Conservation (phyloP, 1,140 invertebrate genomes). For the Drepana arcuata region DNA sequence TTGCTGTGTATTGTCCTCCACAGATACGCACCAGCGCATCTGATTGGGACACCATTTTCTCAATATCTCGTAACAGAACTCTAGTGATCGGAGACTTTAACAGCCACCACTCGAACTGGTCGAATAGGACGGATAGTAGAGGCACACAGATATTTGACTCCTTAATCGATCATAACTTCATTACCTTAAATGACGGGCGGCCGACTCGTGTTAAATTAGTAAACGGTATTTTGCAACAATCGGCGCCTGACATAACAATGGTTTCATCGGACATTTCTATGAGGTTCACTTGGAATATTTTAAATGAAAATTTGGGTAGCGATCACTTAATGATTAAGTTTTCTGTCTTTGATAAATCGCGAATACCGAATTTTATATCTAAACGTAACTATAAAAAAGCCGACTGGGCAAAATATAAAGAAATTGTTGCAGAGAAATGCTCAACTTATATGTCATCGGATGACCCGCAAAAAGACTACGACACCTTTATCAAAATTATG, state of each 20-base stretch:
- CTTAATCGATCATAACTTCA: slow-evolving; percentile 1
- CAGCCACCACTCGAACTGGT: slow-evolving; percentile 6
- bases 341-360: background rate
- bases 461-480: slow-evolving; percentile 2
- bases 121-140: slow-evolving; percentile 5
- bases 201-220: slow-evolving; percentile 7
- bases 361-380: background rate
- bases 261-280: slow-evolving; percentile 2
- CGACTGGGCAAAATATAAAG: slow-evolving; percentile 1
- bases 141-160: slow-evolving; percentile 4
- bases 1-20: slow-evolving; percentile 11
- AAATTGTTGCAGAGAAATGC: background rate
- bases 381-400: slow-evolving; percentile 4
- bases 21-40: background rate
- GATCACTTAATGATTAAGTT: slow-evolving; percentile 8
- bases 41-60: slow-evolving; percentile 4
- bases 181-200: slow-evolving; percentile 4
- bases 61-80: background rate
- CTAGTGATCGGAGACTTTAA: slow-evolving; percentile 7
- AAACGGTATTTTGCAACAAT: slow-evolving; percentile 2
- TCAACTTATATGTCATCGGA: background rate
- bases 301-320: slow-evolving; percentile 6
- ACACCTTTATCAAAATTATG: slow-evolving; percentile 6
- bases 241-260: slow-evolving; percentile 5
- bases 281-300: slow-evolving; percentile 5